Conservation (phyloP, 2,113 vertebrate species). For the Emydocephalus ijimae region DNA sequence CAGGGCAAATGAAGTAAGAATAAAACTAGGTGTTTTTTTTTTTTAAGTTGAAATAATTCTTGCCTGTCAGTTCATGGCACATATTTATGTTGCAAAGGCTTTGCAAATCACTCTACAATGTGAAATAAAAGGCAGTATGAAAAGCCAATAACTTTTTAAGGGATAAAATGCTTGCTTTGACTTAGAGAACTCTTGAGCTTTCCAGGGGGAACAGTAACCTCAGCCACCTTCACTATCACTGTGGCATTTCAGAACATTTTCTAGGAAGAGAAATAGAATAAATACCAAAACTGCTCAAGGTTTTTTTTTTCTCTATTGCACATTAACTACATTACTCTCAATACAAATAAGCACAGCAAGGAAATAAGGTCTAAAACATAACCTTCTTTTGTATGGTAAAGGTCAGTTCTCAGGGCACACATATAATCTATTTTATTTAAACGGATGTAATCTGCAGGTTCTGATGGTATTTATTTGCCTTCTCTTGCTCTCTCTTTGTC, state of each 20-base stretch:
- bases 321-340: slow-evolving; percentile 20
- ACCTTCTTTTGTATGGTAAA: slow-evolving; percentile 46
- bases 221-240: slow-evolving; percentile 20
- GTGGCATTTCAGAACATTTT: slow-evolving; percentile 4
- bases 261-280: slow-evolving; percentile 14
- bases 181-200: neutral
- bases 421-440: slow-evolving; percentile 42
- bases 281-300: slow-evolving; percentile 21
- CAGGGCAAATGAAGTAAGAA: neutral
- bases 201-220: slow-evolving; percentile 17
- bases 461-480: slow-evolving; percentile 1
- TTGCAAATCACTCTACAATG: neutral
- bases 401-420: slow-evolving; percentile 12
- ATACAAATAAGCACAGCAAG: slow-evolving; percentile 23
- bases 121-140: slow-evolving; percentile 2
- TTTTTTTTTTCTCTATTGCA: neutral
- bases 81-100: slow-evolving; percentile 15
- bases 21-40: no score
- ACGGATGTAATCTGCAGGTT: slow-evolving; percentile 3
- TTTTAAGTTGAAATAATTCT: neutral
- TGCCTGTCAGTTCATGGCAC: neutral
- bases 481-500: slow-evolving; percentile 1
- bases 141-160: slow-evolving; percentile 16
- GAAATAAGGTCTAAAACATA: slow-evolving; percentile 25
- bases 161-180: neutral